A percentile compares a stretch with the other conserved stretches of the same genome.
These are phyloP conservation scores for Bubo scandiacus DNA, from an alignment of 2,113 vertebrate species.

Conservation along the genomic window DNA sequence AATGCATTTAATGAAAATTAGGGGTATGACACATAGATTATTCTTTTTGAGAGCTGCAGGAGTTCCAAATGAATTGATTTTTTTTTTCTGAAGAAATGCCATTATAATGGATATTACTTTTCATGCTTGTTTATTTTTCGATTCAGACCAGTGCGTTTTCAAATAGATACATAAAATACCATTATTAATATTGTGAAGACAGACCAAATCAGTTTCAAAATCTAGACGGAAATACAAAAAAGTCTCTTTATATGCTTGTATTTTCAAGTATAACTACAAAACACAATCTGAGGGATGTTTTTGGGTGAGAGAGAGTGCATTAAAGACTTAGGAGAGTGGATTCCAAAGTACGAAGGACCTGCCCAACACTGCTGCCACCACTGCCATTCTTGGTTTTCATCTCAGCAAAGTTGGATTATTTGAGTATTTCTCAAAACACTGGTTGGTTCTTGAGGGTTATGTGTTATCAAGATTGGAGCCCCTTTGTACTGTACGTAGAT, in stretches of 20 bases:
- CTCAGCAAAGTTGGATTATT: not conserved
- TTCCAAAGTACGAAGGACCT: not conserved
- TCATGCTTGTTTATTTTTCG: not conserved
- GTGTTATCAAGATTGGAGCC: accelerated
- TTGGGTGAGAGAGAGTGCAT: not conserved
- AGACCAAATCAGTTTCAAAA: not conserved
- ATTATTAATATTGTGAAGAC: not conserved
- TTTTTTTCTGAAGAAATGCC: not conserved
- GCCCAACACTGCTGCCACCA: not conserved
- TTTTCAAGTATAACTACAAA: not conserved
- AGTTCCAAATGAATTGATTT: not conserved
- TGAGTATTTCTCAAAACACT: not conserved
- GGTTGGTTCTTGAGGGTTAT: not conserved
- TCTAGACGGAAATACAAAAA: not conserved
- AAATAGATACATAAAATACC: not conserved
- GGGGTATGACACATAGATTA: accelerated
- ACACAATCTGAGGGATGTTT: not conserved
- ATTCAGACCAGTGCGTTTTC: not conserved
- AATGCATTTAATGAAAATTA: not conserved
- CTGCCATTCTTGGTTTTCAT: not conserved
- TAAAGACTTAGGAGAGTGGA: not conserved
- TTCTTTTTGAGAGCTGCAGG: not conserved
- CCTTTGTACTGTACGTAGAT: not conserved
- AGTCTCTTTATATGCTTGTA: too few species aligned
- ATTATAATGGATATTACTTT: not conserved